phyloP scores from a whole-genome alignment of 2,113 vertebrate genomes.

The Pandion haliaetus region DNA sequence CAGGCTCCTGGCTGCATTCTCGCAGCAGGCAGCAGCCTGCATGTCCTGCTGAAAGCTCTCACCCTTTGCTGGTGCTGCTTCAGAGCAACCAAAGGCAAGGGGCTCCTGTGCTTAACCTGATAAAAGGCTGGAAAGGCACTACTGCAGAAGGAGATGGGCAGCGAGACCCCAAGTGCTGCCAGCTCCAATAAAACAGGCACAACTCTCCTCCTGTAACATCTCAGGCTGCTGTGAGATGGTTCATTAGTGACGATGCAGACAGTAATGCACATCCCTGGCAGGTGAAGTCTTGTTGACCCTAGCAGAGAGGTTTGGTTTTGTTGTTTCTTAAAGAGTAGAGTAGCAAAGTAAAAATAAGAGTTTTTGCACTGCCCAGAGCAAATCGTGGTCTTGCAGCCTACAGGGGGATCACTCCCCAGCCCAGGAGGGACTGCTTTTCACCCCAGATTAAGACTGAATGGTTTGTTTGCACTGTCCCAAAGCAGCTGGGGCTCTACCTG shows the following conservation, averaged over 20 bases:
- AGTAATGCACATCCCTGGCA: rapidly evolving
- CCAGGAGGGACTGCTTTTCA: background rate
- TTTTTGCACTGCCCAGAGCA: background rate
- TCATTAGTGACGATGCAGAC: rapidly evolving
- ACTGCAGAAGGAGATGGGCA: background rate
- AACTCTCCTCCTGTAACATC: background rate
- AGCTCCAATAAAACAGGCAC: rapidly evolving
- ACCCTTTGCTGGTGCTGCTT: background rate
- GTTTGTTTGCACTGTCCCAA: background rate
- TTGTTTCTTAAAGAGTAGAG: background rate
- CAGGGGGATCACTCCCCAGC: rapidly evolving
- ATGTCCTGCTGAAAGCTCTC: background rate
- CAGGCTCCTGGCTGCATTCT: background rate
- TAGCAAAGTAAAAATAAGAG: background rate
- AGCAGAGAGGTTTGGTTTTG: background rate
- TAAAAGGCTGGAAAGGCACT: background rate
- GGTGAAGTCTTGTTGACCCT: background rate
- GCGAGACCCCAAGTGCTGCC: rapidly evolving
- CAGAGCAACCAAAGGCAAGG: rapidly evolving
- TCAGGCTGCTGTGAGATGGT: background rate
- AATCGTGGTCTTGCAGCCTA: background rate
- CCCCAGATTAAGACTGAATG: background rate
- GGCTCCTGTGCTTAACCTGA: background rate
- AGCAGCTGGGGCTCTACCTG: background rate
- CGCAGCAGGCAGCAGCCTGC: background rate